These are phyloP conservation scores for Drosophila meridionalis DNA, from an alignment of 2,888 invertebrate genomes.

Conservation along the genomic window DNA sequence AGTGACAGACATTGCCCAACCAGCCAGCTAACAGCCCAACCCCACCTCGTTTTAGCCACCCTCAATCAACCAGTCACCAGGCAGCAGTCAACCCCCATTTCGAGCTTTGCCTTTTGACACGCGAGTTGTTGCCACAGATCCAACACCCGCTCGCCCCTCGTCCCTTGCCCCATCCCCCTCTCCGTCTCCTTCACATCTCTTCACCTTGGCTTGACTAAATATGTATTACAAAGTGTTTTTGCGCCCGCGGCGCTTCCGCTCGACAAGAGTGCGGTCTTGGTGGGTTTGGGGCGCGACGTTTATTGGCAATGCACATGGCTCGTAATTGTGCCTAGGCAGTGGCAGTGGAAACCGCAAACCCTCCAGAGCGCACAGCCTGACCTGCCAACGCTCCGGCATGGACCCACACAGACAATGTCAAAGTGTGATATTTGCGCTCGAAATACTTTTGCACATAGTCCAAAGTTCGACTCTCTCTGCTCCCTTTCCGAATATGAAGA, in stretches of 20 bases:
- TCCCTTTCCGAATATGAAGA: slow-evolving; percentile 28
- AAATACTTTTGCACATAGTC: slow-evolving; percentile 79
- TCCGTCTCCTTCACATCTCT: slow-evolving; percentile 20
- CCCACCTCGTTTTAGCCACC: slow-evolving; percentile 25
- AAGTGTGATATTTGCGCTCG: slow-evolving; percentile 83
- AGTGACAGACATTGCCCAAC: slow-evolving; percentile 83
- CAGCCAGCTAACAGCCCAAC: slow-evolving; percentile 8
- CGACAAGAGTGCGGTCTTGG: slow-evolving; percentile 68
- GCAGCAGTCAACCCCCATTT: slow-evolving; percentile 44
- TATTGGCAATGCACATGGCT: slow-evolving; percentile 75
- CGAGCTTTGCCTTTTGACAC: slow-evolving; percentile 57
- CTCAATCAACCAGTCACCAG: slow-evolving; percentile 32
- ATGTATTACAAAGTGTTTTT: slow-evolving; percentile 80
- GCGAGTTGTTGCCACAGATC: slow-evolving; percentile 57
- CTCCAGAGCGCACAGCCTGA: slow-evolving; percentile 20
- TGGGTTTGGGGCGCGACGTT: slow-evolving; percentile 62
- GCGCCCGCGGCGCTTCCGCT: slow-evolving; percentile 60
- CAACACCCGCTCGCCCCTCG: not conserved
- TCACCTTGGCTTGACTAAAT: slow-evolving; percentile 54
- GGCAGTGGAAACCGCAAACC: slow-evolving; percentile 45
- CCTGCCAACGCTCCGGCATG: not conserved
- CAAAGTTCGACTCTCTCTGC: not conserved
- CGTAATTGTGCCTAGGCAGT: slow-evolving; percentile 66
- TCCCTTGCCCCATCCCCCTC: not conserved
- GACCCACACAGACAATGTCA: slow-evolving; percentile 74